These are phyloP conservation scores for Penaeus vannamei DNA, from an alignment of 1,140 invertebrate genomes.

Conservation along the genomic window DNA sequence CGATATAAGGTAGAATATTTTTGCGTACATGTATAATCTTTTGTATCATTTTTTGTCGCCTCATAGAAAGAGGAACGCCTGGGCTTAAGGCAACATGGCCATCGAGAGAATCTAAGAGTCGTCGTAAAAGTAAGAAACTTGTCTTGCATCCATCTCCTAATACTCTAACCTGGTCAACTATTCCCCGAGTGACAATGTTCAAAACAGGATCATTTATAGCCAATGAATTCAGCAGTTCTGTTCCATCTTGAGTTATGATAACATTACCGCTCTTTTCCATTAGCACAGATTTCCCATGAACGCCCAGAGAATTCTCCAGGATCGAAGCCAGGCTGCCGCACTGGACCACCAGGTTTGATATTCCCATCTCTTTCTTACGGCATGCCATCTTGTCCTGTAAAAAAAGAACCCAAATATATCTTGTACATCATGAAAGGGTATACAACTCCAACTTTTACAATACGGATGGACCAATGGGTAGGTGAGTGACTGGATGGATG, in stretches of 20 bases:
- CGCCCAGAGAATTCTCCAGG: slow-evolving; percentile 46
- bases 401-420: too few species aligned
- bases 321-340: slow-evolving; percentile 42
- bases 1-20: slow-evolving; percentile 26
- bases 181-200: slow-evolving; percentile 27
- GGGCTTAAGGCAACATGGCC: slow-evolving; percentile 1
- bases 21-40: slow-evolving; percentile 34
- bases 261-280: slow-evolving; percentile 51
- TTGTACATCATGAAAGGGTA: too few species aligned
- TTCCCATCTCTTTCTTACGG: slow-evolving; percentile 25
- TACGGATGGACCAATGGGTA: too few species aligned
- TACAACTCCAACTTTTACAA: too few species aligned
- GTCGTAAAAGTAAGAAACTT: slow-evolving; percentile 37
- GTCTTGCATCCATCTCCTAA: slow-evolving; percentile 51
- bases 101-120: slow-evolving; percentile 47
- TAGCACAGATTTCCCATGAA: slow-evolving; percentile 38
- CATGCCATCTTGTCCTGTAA: slow-evolving; percentile 26
- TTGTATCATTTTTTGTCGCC: slow-evolving; percentile 51
- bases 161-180: slow-evolving; percentile 41
- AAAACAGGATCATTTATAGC: slow-evolving; percentile 49
- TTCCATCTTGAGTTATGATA: slow-evolving; percentile 57
- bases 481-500: too few species aligned
- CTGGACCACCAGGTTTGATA: slow-evolving; percentile 49
- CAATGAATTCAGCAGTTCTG: slow-evolving; percentile 33
- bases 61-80: not conserved